Percentiles rank a stretch among this genome's conserved stretches.
These are phyloP conservation scores for Dicerorhinus sumatrensis DNA, from an alignment of 2,113 vertebrate genomes.

Conservation along the genomic window DNA sequence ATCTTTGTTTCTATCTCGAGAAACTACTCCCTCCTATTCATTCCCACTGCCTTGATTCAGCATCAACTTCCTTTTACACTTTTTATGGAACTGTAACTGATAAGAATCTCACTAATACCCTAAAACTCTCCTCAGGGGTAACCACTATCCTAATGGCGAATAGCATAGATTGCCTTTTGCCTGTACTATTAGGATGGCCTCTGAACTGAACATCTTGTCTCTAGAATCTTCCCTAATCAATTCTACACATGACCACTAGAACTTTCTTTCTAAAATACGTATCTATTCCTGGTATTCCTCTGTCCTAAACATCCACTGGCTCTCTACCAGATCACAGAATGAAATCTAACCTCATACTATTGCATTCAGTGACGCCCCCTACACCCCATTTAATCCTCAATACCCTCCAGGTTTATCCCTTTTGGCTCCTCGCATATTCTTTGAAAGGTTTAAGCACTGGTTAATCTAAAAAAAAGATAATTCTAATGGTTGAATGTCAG, in stretches of 20 bases:
- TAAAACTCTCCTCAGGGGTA: background rate
- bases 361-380: too few relatives aligned
- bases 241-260: background rate
- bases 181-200: background rate
- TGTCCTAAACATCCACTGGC: background rate
- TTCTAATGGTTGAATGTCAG: background rate
- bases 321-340: background rate
- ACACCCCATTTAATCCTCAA: background rate
- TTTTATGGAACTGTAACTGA: background rate
- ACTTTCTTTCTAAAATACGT: background rate
- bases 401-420: background rate
- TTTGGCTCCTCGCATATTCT: background rate
- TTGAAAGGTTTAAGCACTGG: background rate
- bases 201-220: background rate
- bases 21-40: background rate
- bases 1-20: background rate
- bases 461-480: constrained; percentile 9
- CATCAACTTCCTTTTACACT: background rate
- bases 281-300: background rate
- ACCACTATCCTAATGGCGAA: background rate
- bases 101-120: background rate
- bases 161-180: background rate
- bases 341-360: background rate
- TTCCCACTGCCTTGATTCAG: background rate
- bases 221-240: background rate